phyloP scores from a whole-genome alignment of 2,113 vertebrate species.

The Falco punctatus region DNA sequence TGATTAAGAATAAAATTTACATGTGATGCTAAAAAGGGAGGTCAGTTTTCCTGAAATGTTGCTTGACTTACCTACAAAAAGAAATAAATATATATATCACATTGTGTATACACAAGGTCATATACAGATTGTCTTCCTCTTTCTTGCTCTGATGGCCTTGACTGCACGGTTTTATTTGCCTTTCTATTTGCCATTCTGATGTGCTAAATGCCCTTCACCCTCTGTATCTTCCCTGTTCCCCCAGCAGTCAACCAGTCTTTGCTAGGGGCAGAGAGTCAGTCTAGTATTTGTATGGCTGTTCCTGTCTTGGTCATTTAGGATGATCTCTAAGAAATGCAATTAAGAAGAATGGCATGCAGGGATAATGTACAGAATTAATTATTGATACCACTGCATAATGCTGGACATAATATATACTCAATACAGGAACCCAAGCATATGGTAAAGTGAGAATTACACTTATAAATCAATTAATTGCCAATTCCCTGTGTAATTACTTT shows the following conservation, averaged over 20 bases:
- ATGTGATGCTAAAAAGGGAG: not conserved
- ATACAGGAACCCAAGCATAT: conserved; percentile 2
- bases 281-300: not conserved
- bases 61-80: not conserved
- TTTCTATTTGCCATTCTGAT: not conserved
- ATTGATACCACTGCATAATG: not conserved
- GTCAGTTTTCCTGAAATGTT: not conserved
- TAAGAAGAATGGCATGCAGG: not conserved
- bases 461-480: conserved; percentile 40
- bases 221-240: not conserved
- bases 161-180: not conserved
- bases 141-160: not conserved
- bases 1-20: not conserved
- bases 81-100: no score
- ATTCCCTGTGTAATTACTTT: not conserved
- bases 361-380: conserved; percentile 35
- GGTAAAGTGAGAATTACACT: not conserved
- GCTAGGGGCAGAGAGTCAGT: not conserved
- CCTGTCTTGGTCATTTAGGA: conserved; percentile 28
- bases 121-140: not conserved
- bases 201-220: not conserved
- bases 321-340: conserved; percentile 36
- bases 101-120: not conserved
- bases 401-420: not conserved
- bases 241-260: not conserved